Percentiles rank a stretch among this genome's conserved stretches.
Conservation (phyloP, 1,140 invertebrate genomes). For the Lepidotrigona ventralis region DNA sequence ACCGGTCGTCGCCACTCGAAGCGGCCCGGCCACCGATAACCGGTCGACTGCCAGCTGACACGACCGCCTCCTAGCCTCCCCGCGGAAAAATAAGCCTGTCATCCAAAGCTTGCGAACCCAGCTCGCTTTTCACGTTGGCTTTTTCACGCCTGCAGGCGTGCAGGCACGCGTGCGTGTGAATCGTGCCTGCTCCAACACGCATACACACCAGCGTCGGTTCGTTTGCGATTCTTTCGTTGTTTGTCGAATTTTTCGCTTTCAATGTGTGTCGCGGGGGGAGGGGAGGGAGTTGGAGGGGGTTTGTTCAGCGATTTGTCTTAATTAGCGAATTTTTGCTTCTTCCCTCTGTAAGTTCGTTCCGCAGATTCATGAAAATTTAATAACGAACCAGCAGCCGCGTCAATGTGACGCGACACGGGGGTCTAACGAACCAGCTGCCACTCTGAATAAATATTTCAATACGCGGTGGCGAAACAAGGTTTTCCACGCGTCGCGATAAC, state of each 20-base stretch:
- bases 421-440: slow-evolving; percentile 23
- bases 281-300: not conserved
- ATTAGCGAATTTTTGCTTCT: not conserved
- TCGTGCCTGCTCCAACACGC: too few relatives aligned
- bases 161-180: not conserved
- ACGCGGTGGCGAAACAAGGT: not conserved
- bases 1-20: slow-evolving; percentile 60
- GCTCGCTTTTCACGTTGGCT: not conserved
- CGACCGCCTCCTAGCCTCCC: slow-evolving; percentile 32
- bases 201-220: not conserved
- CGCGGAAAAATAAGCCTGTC: slow-evolving; percentile 42
- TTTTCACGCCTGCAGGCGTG: not conserved
- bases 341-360: not conserved
- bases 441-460: slow-evolving; percentile 36
- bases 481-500: slow-evolving; percentile 12
- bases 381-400: not conserved
- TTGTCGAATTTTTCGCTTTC: not conserved
- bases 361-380: slow-evolving; percentile 4
- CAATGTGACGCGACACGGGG: not conserved
- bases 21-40: slow-evolving; percentile 54
- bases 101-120: not conserved
- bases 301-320: not conserved
- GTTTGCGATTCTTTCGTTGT: not conserved
- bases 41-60: slow-evolving; percentile 51
- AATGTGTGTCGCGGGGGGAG: not conserved